A percentile compares a stretch with the other conserved stretches of the same genome.
Conservation (phyloP, 2,888 invertebrate species). For the Chaitophorus viminalis region DNA sequence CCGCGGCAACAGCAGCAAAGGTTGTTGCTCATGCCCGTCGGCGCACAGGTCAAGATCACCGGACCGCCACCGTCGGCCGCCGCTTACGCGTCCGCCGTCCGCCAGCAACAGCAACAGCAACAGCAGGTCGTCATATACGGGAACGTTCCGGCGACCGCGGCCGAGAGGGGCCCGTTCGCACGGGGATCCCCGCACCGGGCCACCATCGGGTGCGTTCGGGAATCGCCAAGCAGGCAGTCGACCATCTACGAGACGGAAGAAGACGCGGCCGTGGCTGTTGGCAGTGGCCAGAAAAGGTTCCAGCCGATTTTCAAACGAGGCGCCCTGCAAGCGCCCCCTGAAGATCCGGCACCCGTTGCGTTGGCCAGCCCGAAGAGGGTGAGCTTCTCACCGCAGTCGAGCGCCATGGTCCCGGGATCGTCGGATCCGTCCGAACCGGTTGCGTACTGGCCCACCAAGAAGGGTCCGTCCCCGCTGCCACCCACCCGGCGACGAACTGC, state of each 20-base stretch:
- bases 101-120: slow-evolving; percentile 16
- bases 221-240: slow-evolving; percentile 61
- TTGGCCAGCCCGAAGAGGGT: slow-evolving; percentile 64
- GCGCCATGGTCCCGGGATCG: slow-evolving; percentile 46
- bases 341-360: slow-evolving; percentile 48
- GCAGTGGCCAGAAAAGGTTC: slow-evolving; percentile 48
- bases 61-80: slow-evolving; percentile 63
- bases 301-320: slow-evolving; percentile 64
- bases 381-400: slow-evolving; percentile 64
- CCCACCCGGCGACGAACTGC: slow-evolving; percentile 64
- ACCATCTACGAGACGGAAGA: slow-evolving; percentile 63
- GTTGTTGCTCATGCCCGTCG: slow-evolving; percentile 65
- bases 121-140: slow-evolving; percentile 26
- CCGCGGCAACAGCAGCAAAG: slow-evolving; percentile 10
- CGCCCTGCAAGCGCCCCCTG: slow-evolving; percentile 55
- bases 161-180: slow-evolving; percentile 32
- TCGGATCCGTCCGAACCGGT: slow-evolving; percentile 49
- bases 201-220: slow-evolving; percentile 56
- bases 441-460: slow-evolving; percentile 65
- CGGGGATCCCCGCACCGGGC: slow-evolving; percentile 41
- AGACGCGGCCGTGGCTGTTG: slow-evolving; percentile 41
- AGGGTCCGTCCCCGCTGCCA: slow-evolving; percentile 64
- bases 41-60: slow-evolving; percentile 66
- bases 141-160: slow-evolving; percentile 9
- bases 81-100: slow-evolving; percentile 62